Evolutionary conservation across 2,888 invertebrate genomes (phyloP), one percentile per base, ranked within the genome.

Genomic region (Lithophane semibrunnea): DNA sequence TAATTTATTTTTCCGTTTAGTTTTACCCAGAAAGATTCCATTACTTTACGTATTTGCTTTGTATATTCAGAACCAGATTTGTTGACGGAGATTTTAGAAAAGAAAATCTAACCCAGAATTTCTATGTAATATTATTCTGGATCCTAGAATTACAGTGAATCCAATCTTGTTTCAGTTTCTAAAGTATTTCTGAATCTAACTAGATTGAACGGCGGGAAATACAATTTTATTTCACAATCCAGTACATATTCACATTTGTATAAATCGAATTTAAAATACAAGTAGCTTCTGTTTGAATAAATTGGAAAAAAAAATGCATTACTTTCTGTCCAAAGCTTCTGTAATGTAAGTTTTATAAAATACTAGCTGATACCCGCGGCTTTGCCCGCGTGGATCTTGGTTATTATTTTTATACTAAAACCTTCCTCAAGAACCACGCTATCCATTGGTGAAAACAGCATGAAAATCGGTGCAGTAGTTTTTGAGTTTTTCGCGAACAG

Each of bases 161-260:
- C 61, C 67, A 73, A 80, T 72, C 47, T 77, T 24, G 61, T 77
- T 79, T 70, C 67, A 37, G 66, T 74, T 83, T 75, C 44, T 54
- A n/a, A n/a, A 16, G 56, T 58, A 64, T 72, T 83, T 76, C 37
- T 58, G 64, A 73, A 73, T 64, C 16, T 44, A 64, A 73, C 47
- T 54, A 52, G 16, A 73, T 64, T 73, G 73, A 84, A 49, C 12
- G 18, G 18, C 18, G n/a, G 47, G 7, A 63, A 73, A 60, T 42
- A 24, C 18, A 21, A 68, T 67, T 58, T 67, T 29, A 44, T 75
- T 79, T 58, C 3, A 42, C 13, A 24, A 61, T 58, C 24, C 42
- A 4, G 16, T 52, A 16, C 9, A 3, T 49, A 10, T 56, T 58
- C 49, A 29, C 3, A 60, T 82, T 70, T 12, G 21, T 21, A 21